Percentiles rank a stretch among this genome's conserved stretches.
These are phyloP conservation scores for Acanthurus tractus DNA, from an alignment of 2,797 vertebrate species.

Conservation along the genomic window DNA sequence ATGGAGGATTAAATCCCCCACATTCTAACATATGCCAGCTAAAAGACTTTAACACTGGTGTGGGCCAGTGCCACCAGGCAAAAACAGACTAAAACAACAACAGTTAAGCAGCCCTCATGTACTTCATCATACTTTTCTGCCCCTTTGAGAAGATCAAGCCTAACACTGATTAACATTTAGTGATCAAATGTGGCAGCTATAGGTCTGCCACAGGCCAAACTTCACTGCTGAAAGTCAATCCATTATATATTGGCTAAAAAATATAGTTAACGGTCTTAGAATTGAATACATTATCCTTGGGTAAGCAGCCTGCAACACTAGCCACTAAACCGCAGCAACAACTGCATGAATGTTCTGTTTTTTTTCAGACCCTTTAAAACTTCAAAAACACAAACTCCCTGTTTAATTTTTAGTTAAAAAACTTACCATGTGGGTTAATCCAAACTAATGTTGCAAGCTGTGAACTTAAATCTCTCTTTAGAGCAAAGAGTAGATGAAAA, in stretches of 20 bases:
- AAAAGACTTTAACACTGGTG: conserved; percentile 77
- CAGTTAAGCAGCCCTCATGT: conserved; percentile 60
- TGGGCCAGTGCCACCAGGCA: conserved; percentile 77
- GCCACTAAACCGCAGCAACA: conserved; percentile 42
- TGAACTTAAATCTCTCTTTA: too few species aligned
- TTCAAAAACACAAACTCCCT: background rate
- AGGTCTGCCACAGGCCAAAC: conserved; percentile 72
- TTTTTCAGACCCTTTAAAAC: conserved; percentile 11
- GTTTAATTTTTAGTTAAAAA: background rate
- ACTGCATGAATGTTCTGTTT: conserved; percentile 28
- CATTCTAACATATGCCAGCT: conserved; percentile 79
- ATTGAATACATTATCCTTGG: conserved; percentile 77
- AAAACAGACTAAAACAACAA: conserved; percentile 73
- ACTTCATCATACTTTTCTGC: conserved; percentile 61
- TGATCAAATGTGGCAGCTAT: conserved; percentile 71
- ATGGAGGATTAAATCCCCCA: conserved; percentile 85
- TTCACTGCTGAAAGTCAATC: conserved; percentile 66
- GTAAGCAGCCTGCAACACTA: conserved; percentile 47
- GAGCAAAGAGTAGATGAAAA: too few species aligned
- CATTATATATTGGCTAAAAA: conserved; percentile 70
- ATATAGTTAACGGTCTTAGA: conserved; percentile 68
- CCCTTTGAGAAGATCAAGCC: conserved; percentile 73
- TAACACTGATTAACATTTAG: conserved; percentile 76
- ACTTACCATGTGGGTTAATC: background rate
- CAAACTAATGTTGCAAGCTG: background rate